Evolutionary conservation across 2,797 vertebrate genomes (phyloP).

Genomic region (Catostomus latipinnis): DNA sequence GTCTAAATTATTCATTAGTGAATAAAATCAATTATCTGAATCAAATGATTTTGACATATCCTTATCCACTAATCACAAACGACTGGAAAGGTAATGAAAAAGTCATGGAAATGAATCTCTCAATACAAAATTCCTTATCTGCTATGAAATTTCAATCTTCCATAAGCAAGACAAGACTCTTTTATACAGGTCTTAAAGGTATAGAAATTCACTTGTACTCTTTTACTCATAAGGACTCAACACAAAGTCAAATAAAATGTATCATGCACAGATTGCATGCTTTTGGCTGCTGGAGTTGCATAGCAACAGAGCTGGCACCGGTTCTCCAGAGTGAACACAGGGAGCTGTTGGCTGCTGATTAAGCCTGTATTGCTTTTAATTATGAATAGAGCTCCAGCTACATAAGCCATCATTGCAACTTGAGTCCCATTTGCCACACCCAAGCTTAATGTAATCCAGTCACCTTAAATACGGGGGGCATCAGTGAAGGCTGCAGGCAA

Average conservation of each 20-base stretch:
- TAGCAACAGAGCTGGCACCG: conserved; percentile 82
- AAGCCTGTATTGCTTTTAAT: conserved; percentile 76
- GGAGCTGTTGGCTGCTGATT: conserved; percentile 74
- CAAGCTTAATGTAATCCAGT: conserved; percentile 46
- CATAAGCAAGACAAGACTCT: not conserved
- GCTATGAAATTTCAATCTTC: not conserved
- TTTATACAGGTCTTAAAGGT: not conserved
- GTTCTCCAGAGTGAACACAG: conserved; percentile 73
- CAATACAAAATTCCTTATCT: not conserved
- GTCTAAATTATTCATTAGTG: too few species aligned
- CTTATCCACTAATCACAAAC: too few species aligned
- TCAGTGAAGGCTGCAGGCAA: not conserved
- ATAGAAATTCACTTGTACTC: not conserved
- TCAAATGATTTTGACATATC: too few species aligned
- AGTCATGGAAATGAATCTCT: not conserved
- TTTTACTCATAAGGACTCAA: conserved; percentile 18
- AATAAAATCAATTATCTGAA: too few species aligned
- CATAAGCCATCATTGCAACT: conserved; percentile 65
- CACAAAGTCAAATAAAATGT: conserved; percentile 65
- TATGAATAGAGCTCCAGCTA: conserved; percentile 78
- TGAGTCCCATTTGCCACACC: conserved; percentile 63
- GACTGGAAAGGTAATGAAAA: too few species aligned
- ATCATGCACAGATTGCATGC: conserved; percentile 67
- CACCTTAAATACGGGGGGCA: not conserved
- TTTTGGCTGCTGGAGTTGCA: conserved; percentile 78